phyloP scores from a whole-genome alignment of 2,888 invertebrate genomes.

The Uloborus plumipes region DNA sequence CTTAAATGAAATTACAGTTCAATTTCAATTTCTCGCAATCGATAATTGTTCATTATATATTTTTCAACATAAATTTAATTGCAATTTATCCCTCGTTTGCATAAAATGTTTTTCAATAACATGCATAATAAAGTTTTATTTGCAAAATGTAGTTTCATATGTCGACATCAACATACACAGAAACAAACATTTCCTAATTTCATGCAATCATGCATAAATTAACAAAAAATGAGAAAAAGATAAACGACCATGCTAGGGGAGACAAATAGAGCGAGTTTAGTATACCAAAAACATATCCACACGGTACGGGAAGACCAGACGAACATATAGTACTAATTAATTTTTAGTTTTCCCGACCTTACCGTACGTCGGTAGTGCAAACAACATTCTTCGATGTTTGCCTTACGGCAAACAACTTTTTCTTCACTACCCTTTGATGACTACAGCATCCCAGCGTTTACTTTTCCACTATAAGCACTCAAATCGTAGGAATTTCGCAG shows the following conservation, averaged over 20 bases:
- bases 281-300: slow-evolving; percentile 61
- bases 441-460: too few relatives aligned
- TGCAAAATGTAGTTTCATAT: too few relatives aligned
- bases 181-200: neutral
- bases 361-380: slow-evolving; percentile 54
- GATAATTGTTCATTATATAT: too few relatives aligned
- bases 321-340: slow-evolving; percentile 24
- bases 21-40: too few relatives aligned
- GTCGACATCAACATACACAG: neutral
- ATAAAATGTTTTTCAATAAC: too few relatives aligned
- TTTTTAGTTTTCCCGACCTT: slow-evolving; percentile 34
- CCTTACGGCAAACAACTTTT: neutral
- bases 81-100: too few relatives aligned
- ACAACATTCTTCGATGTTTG: slow-evolving; percentile 37
- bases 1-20: too few relatives aligned
- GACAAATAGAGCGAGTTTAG: slow-evolving; percentile 14
- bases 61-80: too few relatives aligned
- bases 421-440: too few relatives aligned
- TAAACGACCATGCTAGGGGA: slow-evolving; percentile 21
- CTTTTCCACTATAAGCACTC: too few relatives aligned
- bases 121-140: too few relatives aligned
- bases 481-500: too few relatives aligned
- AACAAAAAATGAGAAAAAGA: neutral
- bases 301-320: slow-evolving; percentile 17
- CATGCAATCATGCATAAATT: neutral